Evolutionary conservation across 2,113 vertebrate species (phyloP).

Genomic region (Nycticryphes semicollaris): DNA sequence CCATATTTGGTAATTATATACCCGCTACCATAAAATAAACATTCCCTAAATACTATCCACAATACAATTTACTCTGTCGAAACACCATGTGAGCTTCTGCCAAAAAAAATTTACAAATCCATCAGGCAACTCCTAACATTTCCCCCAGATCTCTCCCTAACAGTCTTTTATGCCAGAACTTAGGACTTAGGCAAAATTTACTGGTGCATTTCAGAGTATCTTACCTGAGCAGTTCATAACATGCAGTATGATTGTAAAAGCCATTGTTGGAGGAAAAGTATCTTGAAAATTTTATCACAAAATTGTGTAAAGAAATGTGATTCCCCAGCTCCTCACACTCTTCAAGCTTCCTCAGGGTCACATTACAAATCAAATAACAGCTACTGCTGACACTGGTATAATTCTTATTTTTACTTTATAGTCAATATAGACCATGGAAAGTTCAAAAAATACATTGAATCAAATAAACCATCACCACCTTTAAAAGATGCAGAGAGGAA

Average conservation of each 20-base stretch:
- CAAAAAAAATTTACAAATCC: background rate
- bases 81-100: background rate
- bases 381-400: background rate
- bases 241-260: background rate
- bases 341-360: background rate
- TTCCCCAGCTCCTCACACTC: background rate
- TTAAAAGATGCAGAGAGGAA: background rate
- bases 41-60: background rate
- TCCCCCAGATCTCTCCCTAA: background rate
- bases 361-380: background rate
- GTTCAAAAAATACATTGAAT: background rate
- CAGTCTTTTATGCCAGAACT: background rate
- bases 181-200: background rate
- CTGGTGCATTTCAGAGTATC: background rate
- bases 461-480: background rate
- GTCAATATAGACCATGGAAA: background rate
- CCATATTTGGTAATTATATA: background rate
- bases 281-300: background rate
- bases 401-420: background rate
- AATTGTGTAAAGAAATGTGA: background rate
- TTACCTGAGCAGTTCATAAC: background rate
- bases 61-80: background rate
- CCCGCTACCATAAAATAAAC: background rate
- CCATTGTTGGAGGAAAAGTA: rapidly evolving
- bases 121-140: background rate